phyloP scores from a whole-genome alignment of 1,140 invertebrate genomes.

The Helicoverpa armigera region DNA sequence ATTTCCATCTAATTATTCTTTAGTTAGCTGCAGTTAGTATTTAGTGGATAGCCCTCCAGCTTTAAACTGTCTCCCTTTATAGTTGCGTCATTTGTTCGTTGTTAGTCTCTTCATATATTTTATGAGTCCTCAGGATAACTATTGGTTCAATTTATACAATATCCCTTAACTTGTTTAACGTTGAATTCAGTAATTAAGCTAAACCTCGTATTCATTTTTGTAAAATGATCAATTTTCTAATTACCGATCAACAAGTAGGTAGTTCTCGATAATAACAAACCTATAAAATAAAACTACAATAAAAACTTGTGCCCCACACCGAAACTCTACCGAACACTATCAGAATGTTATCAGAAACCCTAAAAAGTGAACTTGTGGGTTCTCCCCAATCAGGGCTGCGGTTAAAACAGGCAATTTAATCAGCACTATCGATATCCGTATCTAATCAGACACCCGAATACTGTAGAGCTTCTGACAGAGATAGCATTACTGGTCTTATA shows the following conservation, averaged over 20 bases:
- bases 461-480: constrained; percentile 26
- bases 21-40: background rate
- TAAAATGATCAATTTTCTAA: no score
- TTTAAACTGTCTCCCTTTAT: background rate
- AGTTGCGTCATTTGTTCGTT: constrained; percentile 8
- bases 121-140: no score
- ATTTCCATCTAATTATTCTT: constrained; percentile 28
- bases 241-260: no score
- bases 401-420: constrained; percentile 15
- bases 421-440: constrained; percentile 23
- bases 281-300: no score
- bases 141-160: background rate
- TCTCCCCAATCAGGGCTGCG: constrained; percentile 1
- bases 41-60: background rate
- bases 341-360: constrained; percentile 24
- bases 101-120: no score
- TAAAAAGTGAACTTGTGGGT: background rate
- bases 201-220: no score
- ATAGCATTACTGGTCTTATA: background rate
- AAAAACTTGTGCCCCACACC: background rate
- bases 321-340: background rate
- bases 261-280: no score
- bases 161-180: no score
- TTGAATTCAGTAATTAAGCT: no score
- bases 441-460: constrained; percentile 14